Evolutionary conservation across 1,140 invertebrate species (phyloP).

Genomic region (Pseudomyrmex flavicornis): DNA sequence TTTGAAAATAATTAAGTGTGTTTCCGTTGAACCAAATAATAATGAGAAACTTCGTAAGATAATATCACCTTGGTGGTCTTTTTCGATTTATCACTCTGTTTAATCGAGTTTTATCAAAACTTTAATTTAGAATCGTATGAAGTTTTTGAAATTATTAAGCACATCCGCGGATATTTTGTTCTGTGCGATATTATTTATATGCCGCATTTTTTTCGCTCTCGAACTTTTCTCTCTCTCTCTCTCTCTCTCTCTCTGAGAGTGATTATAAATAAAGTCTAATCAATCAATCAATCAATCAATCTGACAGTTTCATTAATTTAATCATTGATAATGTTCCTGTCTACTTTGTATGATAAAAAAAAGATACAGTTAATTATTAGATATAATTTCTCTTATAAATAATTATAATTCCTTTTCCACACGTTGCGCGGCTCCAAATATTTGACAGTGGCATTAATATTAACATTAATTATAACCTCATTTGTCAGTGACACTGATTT

Average conservation of each 20-base stretch:
- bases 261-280: too few relatives aligned
- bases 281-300: too few relatives aligned
- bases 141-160: slow-evolving; percentile 56
- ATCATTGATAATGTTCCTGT: slow-evolving; percentile 31
- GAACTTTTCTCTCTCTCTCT: slow-evolving; percentile 10
- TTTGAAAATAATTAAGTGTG: not conserved
- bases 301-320: slow-evolving; percentile 38
- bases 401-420: not conserved
- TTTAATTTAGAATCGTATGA: slow-evolving; percentile 49
- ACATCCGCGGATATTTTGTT: slow-evolving; percentile 31
- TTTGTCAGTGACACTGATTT: slow-evolving; percentile 42
- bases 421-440: slow-evolving; percentile 26
- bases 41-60: slow-evolving; percentile 10
- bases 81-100: slow-evolving; percentile 15
- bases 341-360: slow-evolving; percentile 6
- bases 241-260: too few relatives aligned
- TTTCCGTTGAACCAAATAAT: not conserved
- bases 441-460: slow-evolving; percentile 37
- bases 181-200: slow-evolving; percentile 38
- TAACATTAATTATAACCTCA: slow-evolving; percentile 49
- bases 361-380: slow-evolving; percentile 37
- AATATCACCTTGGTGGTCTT: slow-evolving; percentile 1
- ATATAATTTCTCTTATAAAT: slow-evolving; percentile 32
- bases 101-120: slow-evolving; percentile 26
- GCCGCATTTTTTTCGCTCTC: slow-evolving; percentile 29